Evolutionary conservation across 2,113 vertebrate species (phyloP).

Genomic region (Pelusios castaneus): DNA sequence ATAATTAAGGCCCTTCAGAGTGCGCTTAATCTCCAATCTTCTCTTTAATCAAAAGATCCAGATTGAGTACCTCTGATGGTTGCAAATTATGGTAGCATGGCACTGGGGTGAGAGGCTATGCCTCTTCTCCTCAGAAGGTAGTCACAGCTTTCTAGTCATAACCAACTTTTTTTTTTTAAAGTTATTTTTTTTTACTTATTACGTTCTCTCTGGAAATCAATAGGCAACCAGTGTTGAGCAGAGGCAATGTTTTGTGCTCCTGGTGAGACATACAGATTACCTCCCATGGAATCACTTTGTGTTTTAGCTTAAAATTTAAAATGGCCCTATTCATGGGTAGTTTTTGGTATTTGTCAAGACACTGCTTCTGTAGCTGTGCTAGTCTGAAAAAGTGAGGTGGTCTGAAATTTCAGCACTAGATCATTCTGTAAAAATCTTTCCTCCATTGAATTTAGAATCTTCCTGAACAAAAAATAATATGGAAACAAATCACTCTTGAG

Average conservation of each 20-base stretch:
- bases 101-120: background rate
- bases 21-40: no score
- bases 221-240: background rate
- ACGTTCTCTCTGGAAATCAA: background rate
- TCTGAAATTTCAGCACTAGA: background rate
- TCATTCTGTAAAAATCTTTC: background rate
- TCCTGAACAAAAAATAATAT: background rate
- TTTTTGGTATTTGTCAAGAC: background rate
- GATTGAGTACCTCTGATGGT: background rate
- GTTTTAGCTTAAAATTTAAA: background rate
- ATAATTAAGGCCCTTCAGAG: background rate
- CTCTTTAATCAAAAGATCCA: no score
- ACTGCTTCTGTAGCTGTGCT: background rate
- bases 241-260: background rate
- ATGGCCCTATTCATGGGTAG: background rate
- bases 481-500: background rate
- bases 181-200: no score
- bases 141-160: background rate
- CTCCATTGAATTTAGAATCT: background rate
- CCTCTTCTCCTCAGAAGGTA: background rate
- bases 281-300: background rate
- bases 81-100: background rate
- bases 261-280: background rate
- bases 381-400: background rate
- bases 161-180: background rate